Evolutionary conservation across 2,113 vertebrate species (phyloP), one percentile per base, ranked within the genome.

Genomic region (Agapornis roseicollis): DNA sequence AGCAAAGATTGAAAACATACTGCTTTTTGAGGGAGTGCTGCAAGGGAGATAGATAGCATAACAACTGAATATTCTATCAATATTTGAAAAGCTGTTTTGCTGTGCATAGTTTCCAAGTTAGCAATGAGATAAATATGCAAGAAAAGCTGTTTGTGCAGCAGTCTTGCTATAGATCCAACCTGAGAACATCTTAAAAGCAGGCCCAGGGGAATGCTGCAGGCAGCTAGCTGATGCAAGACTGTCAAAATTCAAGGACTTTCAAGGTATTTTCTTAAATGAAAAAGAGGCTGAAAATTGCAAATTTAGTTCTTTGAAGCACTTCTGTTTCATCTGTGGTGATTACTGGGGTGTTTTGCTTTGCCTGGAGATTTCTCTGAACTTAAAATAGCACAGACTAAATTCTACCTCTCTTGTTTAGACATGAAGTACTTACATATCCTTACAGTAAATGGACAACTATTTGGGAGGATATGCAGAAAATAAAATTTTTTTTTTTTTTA

Each of bases 211-310:
- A 66, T 55, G 66, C 66, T 93, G 85, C 76, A 94, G 82, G 82
- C 76, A 94, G 88, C 58, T 68, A 47, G 85, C 80, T 94, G 73
- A 93, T 91, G 47, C 64, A 82, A 93, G 76, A 71, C 80, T 92
- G 58, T 90, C 90, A 96, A 93, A 94, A 95, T 85, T 93, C 96
- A 96, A 96, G 95, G 94, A 90, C 95, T 94, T 94, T 69, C 61
- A 93, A 92, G 90, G 79, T 91, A 92, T 92, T 85, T 95, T 89
- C 88, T 93, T 96, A 87, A 88, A 89, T 2, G 24, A 80, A 83
- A 94, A 92, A 85, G 76, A 90, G 70, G 82, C 70, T 76, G 37
- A 90, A 90, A 90, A 94, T 92, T 92, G 89, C 52, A 86, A 92
- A 95, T 90, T 82, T 92, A 60, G 37, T 93, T 80, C 92, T 96